Evolutionary conservation across 2,113 vertebrate genomes (phyloP).

Genomic region (Istiophorus platypterus): DNA sequence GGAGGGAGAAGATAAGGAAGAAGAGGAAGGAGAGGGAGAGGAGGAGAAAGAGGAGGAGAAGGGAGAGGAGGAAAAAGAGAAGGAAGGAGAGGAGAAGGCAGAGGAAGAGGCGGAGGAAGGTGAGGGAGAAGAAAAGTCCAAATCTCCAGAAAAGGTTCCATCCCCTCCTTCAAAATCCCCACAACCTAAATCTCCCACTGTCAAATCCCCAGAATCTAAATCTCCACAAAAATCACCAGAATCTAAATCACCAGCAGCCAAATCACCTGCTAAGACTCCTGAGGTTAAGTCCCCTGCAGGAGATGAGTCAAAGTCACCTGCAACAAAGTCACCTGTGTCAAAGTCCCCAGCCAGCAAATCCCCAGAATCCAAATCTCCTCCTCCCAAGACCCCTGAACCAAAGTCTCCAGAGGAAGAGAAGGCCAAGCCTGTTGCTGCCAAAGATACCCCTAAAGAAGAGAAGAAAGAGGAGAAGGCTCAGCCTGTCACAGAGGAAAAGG

Average conservation of each 20-base stretch:
- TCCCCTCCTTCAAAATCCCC: slow-evolving; percentile 68
- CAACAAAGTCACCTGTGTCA: slow-evolving; percentile 63
- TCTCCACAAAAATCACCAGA: slow-evolving; percentile 70
- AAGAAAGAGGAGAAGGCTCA: slow-evolving; percentile 64
- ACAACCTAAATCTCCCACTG: slow-evolving; percentile 63
- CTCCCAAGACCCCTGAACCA: slow-evolving; percentile 70
- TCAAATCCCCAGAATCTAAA: slow-evolving; percentile 72
- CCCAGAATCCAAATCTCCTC: slow-evolving; percentile 66
- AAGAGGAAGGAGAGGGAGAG: slow-evolving; percentile 11
- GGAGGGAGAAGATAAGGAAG: slow-evolving; percentile 32
- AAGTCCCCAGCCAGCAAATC: slow-evolving; percentile 79
- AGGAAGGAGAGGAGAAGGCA: slow-evolving; percentile 45
- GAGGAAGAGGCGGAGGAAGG: slow-evolving; percentile 45
- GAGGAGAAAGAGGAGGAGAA: slow-evolving; percentile 23
- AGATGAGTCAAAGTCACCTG: slow-evolving; percentile 56
- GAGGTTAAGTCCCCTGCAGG: slow-evolving; percentile 36
- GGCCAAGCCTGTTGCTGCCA: slow-evolving; percentile 44
- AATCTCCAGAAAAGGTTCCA: slow-evolving; percentile 64
- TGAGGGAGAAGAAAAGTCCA: slow-evolving; percentile 60
- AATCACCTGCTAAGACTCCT: slow-evolving; percentile 49
- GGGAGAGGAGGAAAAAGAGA: slow-evolving; percentile 28
- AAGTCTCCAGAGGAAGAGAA: slow-evolving; percentile 79
- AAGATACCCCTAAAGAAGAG: slow-evolving; percentile 70
- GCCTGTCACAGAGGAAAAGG: slow-evolving; percentile 65
- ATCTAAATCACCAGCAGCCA: slow-evolving; percentile 46